These are phyloP conservation scores for Pseudomyrmex flavicornis DNA, from an alignment of 1,140 invertebrate genomes.

Conservation along the genomic window DNA sequence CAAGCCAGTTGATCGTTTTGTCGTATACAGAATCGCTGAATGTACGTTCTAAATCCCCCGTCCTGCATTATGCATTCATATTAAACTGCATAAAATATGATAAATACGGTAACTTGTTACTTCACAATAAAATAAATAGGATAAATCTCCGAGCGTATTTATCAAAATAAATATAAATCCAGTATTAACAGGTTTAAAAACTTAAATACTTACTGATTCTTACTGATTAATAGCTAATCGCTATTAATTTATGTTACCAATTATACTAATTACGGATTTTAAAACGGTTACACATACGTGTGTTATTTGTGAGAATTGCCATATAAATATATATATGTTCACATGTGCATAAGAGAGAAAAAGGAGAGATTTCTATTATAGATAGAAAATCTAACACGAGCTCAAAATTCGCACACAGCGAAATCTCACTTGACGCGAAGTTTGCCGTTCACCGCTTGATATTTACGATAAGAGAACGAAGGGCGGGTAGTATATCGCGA, in stretches of 20 bases:
- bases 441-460: conserved; percentile 19
- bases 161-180: neutral
- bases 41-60: neutral
- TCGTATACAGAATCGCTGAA: neutral
- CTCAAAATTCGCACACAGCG: conserved; percentile 17
- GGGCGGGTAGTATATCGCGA: conserved; percentile 7
- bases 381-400: neutral
- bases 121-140: neutral
- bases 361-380: neutral
- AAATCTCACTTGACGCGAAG: conserved; percentile 23
- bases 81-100: neutral
- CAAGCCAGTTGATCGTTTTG: neutral
- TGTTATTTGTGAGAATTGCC: neutral
- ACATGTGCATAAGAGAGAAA: too few relatives aligned
- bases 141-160: neutral
- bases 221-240: too few relatives aligned
- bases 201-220: too few relatives aligned
- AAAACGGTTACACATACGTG: neutral
- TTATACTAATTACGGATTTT: neutral
- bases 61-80: neutral
- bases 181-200: neutral
- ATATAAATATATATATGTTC: neutral
- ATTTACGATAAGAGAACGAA: conserved; percentile 22
- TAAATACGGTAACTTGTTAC: neutral
- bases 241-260: neutral